Evolutionary conservation across 2,888 invertebrate species (phyloP).

Genomic region (Conchocele bisecta): DNA sequence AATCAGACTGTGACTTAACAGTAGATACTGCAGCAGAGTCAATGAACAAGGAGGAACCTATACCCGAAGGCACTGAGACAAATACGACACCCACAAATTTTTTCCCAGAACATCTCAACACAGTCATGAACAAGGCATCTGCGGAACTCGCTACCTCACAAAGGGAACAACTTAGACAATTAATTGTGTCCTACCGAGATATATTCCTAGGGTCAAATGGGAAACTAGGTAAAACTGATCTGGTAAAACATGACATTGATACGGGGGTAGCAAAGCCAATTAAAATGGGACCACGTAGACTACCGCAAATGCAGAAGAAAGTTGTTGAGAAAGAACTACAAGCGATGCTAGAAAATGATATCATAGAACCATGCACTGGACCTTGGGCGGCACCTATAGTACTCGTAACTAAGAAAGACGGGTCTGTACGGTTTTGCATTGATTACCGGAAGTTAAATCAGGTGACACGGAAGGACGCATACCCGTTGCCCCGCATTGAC

Average conservation of each 20-base stretch:
- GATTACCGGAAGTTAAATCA: slow-evolving; percentile 33
- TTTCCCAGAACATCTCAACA: too few relatives aligned
- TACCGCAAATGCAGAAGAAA: background rate
- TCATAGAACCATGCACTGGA: background rate
- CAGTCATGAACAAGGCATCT: too few relatives aligned
- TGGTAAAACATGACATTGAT: background rate
- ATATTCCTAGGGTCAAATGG: background rate
- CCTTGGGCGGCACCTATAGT: background rate
- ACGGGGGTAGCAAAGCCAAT: background rate
- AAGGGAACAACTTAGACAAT: background rate
- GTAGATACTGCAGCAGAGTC: too few relatives aligned
- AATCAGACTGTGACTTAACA: too few relatives aligned
- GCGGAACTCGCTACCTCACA: too few relatives aligned
- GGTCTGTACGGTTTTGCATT: slow-evolving; percentile 24
- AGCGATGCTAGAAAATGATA: background rate
- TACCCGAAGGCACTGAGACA: too few relatives aligned
- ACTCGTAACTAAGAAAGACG: slow-evolving; percentile 1
- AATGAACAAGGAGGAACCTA: too few relatives aligned
- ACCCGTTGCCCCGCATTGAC: slow-evolving; percentile 30
- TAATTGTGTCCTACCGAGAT: background rate
- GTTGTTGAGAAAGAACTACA: background rate
- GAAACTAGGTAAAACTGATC: background rate
- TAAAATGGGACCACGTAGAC: background rate
- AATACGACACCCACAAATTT: too few relatives aligned
- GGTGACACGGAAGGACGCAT: slow-evolving; percentile 31